Percentiles rank a stretch among this genome's conserved stretches.
phyloP scores from a whole-genome alignment of 1,140 invertebrate species.

The Leptonema lineaticorne region DNA sequence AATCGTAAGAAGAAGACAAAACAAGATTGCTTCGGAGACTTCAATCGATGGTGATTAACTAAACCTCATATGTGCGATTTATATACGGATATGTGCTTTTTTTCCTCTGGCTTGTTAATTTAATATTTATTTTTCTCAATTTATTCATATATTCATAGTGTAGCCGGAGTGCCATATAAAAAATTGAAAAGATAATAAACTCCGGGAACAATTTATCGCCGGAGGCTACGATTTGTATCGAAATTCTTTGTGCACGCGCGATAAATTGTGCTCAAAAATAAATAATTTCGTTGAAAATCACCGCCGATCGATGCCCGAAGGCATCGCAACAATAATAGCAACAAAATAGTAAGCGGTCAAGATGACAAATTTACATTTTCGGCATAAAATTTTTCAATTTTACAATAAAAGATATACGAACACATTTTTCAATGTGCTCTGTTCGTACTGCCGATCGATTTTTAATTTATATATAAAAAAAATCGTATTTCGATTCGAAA shows the following conservation, averaged over 20 bases:
- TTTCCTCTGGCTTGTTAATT: no score
- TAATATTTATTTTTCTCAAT: not conserved
- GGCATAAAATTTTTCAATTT: no score
- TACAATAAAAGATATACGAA: no score
- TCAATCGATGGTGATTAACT: not conserved
- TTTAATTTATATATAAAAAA: no score
- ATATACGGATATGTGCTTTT: no score
- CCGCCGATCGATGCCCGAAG: not conserved
- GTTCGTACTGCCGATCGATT: no score
- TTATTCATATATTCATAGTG: constrained; percentile 2
- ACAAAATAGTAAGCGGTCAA: no score
- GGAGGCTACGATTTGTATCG: not conserved
- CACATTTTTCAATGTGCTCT: no score
- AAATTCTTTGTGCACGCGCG: not conserved
- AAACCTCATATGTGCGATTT: not conserved
- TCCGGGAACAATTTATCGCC: not conserved
- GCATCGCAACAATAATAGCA: no score
- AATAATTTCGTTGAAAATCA: not conserved
- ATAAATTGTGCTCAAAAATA: constrained; percentile 13
- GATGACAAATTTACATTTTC: no score
- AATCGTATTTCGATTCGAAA: not conserved
- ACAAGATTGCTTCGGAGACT: not conserved
- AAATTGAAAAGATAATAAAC: constrained; percentile 7
- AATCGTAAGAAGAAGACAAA: no score
- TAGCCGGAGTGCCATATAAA: not conserved